Conservation (phyloP, 2,797 vertebrate genomes). For the Tangara arthus region DNA sequence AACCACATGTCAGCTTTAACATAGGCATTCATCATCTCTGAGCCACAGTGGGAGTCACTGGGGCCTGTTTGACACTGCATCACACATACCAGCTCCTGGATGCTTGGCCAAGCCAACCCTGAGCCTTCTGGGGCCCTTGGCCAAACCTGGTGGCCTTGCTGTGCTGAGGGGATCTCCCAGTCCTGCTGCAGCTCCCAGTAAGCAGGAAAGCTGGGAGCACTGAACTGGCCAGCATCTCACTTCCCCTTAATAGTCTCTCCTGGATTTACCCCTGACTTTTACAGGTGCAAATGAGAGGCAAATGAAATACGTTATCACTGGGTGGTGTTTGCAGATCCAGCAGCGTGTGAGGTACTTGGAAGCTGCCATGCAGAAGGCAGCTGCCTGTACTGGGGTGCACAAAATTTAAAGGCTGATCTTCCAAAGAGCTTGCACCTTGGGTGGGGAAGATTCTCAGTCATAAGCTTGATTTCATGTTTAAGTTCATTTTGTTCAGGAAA, state of each 20-base stretch:
- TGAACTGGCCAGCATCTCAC: background rate
- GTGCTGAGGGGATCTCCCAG: background rate
- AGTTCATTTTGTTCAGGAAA: background rate
- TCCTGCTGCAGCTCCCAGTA: background rate
- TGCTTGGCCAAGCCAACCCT: background rate
- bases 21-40: background rate
- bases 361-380: background rate
- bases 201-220: background rate
- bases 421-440: background rate
- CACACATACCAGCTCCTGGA: background rate
- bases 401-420: background rate
- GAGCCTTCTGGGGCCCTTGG: background rate
- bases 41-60: accelerated
- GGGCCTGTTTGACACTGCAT: background rate
- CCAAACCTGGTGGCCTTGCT: background rate
- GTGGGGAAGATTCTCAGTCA: background rate
- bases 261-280: background rate
- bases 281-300: background rate
- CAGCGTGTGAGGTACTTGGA: background rate
- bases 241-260: background rate
- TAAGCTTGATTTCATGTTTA: background rate
- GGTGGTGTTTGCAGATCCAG: background rate
- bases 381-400: background rate
- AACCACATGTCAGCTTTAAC: background rate
- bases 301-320: background rate